Evolutionary conservation across 2,113 vertebrate genomes (phyloP).

Genomic region (Neolamprologus caudopunctatus): DNA sequence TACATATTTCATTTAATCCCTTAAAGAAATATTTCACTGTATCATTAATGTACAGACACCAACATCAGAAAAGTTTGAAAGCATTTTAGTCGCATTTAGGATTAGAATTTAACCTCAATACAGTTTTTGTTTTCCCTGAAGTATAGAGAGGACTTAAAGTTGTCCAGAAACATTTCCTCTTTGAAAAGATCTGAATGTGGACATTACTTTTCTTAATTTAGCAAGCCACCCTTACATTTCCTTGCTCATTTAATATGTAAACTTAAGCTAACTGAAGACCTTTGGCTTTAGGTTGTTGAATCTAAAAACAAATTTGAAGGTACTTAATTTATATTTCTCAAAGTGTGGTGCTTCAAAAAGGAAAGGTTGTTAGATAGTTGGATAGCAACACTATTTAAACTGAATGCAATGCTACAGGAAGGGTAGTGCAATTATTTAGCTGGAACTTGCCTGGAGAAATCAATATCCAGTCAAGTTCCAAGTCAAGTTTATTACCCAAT

Average conservation of each 20-base stretch:
- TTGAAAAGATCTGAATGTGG: neutral
- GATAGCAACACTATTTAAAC: neutral
- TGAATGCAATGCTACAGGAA: neutral
- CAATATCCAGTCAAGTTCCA: neutral
- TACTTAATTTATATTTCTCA: neutral
- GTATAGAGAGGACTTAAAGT: neutral
- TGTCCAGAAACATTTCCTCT: neutral
- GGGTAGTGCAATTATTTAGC: neutral
- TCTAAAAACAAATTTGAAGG: neutral
- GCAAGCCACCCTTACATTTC: neutral
- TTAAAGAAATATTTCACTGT: neutral
- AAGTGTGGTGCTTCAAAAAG: neutral
- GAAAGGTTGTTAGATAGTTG: neutral
- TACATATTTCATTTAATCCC: neutral
- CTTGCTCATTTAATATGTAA: neutral
- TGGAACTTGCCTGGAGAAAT: neutral
- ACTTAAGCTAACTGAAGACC: neutral
- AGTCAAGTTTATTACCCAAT: neutral
- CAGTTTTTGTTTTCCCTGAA: neutral
- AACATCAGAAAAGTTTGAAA: neutral
- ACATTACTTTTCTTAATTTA: neutral
- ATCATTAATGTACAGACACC: accelerated
- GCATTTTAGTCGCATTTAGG: neutral
- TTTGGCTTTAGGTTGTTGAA: neutral
- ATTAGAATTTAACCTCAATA: neutral